Percentiles rank a stretch among this genome's conserved stretches.
Evolutionary conservation across 1,140 invertebrate species (phyloP).

Genomic region (Ylistrum balloti): DNA sequence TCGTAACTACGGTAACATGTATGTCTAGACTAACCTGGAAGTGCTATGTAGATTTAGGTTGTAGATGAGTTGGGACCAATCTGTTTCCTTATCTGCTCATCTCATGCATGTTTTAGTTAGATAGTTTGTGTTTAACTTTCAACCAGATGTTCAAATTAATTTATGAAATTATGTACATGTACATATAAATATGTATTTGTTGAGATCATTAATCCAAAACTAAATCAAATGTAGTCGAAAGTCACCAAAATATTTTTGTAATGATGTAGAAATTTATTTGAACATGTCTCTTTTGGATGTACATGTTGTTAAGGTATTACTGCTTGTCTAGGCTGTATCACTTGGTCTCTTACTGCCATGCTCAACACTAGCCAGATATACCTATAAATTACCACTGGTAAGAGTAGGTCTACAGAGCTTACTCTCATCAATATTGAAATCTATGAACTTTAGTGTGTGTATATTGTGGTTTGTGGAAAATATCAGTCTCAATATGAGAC

Average conservation of each 20-base stretch:
- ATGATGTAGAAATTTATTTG: background rate
- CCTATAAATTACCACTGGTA: too few species aligned
- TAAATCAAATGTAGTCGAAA: background rate
- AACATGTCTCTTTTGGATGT: background rate
- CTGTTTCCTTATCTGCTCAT: background rate
- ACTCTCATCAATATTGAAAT: too few species aligned
- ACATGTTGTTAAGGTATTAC: background rate
- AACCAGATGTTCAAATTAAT: background rate
- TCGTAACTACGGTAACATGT: too few species aligned
- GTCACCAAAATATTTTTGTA: background rate
- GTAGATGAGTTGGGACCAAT: conserved; percentile 21
- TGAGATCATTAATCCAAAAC: background rate
- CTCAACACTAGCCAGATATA: background rate
- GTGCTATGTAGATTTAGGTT: conserved; percentile 34
- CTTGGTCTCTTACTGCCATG: background rate
- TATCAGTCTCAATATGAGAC: too few species aligned
- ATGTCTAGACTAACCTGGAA: background rate
- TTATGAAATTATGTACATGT: background rate
- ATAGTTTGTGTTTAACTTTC: conserved; percentile 4
- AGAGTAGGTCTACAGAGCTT: too few species aligned
- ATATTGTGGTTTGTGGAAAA: too few species aligned
- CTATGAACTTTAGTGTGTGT: too few species aligned
- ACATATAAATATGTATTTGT: background rate
- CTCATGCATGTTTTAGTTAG: conserved; percentile 18
- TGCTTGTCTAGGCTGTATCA: background rate